Evolutionary conservation across 2,888 invertebrate species (phyloP).

Genomic region (Agriotes lineatus): DNA sequence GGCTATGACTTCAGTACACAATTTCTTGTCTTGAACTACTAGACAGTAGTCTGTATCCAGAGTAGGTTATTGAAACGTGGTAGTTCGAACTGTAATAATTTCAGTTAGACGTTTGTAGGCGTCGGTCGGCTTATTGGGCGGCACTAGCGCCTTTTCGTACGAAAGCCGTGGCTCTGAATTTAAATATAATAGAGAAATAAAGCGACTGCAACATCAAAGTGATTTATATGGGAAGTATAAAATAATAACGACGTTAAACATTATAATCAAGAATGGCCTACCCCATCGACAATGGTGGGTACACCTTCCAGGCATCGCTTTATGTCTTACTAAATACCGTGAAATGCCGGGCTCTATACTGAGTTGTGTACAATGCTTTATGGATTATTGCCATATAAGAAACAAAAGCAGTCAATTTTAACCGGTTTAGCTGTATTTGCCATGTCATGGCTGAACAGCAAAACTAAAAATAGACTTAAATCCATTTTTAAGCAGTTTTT

Average conservation of each 20-base stretch:
- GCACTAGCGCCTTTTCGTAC: slow-evolving; percentile 1
- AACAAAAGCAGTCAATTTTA: not conserved
- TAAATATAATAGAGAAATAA: slow-evolving; percentile 42
- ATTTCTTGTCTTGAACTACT: slow-evolving; percentile 39
- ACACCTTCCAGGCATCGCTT: slow-evolving; percentile 29
- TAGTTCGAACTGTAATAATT: slow-evolving; percentile 34
- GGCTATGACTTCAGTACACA: slow-evolving; percentile 48
- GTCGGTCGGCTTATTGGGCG: slow-evolving; percentile 29
- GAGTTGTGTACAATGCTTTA: not conserved
- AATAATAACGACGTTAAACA: slow-evolving; percentile 42
- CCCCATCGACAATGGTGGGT: slow-evolving; percentile 42
- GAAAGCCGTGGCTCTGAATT: slow-evolving; percentile 20
- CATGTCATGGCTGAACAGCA: no score
- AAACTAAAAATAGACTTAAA: no score
- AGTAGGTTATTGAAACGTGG: slow-evolving; percentile 34
- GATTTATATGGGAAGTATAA: slow-evolving; percentile 43
- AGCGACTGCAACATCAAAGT: slow-evolving; percentile 28
- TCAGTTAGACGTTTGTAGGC: slow-evolving; percentile 29
- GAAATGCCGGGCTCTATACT: slow-evolving; percentile 15
- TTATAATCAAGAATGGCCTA: slow-evolving; percentile 40
- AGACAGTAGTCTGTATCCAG: slow-evolving; percentile 36
- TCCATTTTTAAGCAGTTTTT: no score
- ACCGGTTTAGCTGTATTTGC: no score
- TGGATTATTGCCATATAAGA: not conserved
- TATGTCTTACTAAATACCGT: slow-evolving; percentile 38